Conservation (phyloP, 2,888 invertebrate species). For the Mythimna albipuncta region DNA sequence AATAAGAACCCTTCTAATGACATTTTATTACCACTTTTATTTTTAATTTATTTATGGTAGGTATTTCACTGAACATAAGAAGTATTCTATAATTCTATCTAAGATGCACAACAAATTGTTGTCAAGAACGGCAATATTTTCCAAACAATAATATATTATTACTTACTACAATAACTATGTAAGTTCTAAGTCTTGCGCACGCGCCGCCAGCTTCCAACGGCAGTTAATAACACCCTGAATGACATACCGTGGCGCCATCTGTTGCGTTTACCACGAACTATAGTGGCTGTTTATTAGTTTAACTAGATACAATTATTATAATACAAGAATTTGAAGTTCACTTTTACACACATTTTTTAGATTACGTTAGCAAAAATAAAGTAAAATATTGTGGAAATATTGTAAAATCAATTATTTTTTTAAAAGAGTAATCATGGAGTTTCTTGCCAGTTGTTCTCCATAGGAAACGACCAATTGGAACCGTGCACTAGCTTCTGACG, state of each 20-base stretch:
- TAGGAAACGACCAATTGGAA: too few relatives aligned
- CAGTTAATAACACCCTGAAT: constrained; percentile 41
- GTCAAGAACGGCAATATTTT: neutral
- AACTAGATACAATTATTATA: neutral
- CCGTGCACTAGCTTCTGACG: too few relatives aligned
- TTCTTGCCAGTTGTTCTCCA: too few relatives aligned
- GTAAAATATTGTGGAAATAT: neutral
- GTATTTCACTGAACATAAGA: too few relatives aligned
- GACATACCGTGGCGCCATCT: constrained; percentile 47
- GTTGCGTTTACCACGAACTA: constrained; percentile 34
- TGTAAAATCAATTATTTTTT: too few relatives aligned
- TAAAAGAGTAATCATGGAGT: too few relatives aligned
- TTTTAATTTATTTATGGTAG: too few relatives aligned
- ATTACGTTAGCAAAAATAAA: neutral
- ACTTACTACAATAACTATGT: constrained; percentile 7
- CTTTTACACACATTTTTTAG: neutral
- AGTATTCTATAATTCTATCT: too few relatives aligned
- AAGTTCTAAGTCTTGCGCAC: constrained; percentile 13
- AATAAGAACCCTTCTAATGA: too few relatives aligned
- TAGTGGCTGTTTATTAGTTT: constrained; percentile 1
- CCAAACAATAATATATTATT: constrained; percentile 1
- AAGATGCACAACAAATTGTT: too few relatives aligned
- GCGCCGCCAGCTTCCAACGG: constrained; percentile 26
- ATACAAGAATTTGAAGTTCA: neutral
- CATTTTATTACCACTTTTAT: too few relatives aligned